Conservation (phyloP, 1,140 invertebrate species). For the Popillia japonica region DNA sequence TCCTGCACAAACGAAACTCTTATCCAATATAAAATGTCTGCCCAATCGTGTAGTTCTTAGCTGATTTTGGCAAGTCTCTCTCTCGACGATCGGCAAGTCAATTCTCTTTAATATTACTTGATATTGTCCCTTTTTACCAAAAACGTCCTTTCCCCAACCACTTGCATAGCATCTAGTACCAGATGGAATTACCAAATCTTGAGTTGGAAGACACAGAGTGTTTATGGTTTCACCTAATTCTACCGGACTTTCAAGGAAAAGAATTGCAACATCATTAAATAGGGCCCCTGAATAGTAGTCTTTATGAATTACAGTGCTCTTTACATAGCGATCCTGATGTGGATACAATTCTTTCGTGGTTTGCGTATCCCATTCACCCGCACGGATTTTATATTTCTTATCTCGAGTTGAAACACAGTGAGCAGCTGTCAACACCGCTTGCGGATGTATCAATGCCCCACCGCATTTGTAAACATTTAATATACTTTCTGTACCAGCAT, state of each 20-base stretch:
- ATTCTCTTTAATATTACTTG: constrained; percentile 78
- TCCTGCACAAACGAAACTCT: too few species aligned
- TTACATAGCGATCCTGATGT: constrained; percentile 74
- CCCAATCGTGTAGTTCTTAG: too few species aligned
- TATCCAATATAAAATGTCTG: constrained; percentile 69
- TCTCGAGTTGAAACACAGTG: constrained; percentile 65
- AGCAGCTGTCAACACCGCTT: constrained; percentile 61
- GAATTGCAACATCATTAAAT: constrained; percentile 74
- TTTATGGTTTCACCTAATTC: constrained; percentile 72
- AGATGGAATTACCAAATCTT: constrained; percentile 56
- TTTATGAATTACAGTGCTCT: constrained; percentile 59
- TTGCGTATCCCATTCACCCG: constrained; percentile 85
- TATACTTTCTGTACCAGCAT: constrained; percentile 42
- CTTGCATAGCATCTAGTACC: constrained; percentile 64
- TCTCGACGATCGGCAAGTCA: constrained; percentile 70
- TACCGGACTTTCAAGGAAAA: constrained; percentile 68
- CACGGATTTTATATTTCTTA: too few species aligned
- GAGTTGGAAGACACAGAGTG: constrained; percentile 72
- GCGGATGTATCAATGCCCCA: constrained; percentile 65
- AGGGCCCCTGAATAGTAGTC: constrained; percentile 65
- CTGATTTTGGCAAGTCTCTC: constrained; percentile 66
- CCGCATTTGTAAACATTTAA: constrained; percentile 68
- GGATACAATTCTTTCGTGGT: too few species aligned
- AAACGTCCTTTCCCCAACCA: constrained; percentile 73
- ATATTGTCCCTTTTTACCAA: constrained; percentile 66